phyloP scores from a whole-genome alignment of 2,888 invertebrate species.

The Lottia gigantea region DNA sequence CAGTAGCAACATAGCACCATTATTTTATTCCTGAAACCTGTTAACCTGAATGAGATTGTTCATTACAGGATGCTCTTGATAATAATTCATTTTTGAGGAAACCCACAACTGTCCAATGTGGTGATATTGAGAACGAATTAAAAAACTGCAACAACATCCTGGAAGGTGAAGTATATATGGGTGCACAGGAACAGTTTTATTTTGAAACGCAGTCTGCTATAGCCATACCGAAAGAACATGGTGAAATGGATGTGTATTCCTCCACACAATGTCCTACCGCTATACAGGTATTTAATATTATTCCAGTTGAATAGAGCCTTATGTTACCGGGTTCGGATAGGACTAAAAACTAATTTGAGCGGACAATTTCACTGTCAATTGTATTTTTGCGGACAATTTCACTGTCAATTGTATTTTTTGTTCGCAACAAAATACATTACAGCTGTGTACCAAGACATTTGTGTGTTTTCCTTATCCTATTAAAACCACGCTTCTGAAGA shows the following conservation, averaged over 20 bases:
- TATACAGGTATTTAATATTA: constrained; percentile 34
- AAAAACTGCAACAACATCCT: constrained; percentile 77
- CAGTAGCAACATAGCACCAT: no score
- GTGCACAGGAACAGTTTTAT: constrained; percentile 97
- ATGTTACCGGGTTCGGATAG: no score
- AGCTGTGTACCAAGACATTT: no score
- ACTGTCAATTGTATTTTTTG: no score
- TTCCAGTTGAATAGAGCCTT: no score
- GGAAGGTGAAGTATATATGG: constrained; percentile 82
- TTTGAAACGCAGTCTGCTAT: constrained; percentile 79
- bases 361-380: no score
- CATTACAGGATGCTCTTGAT: background rate
- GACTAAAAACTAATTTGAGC: no score
- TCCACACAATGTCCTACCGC: constrained; percentile 77
- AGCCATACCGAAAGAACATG: constrained; percentile 74
- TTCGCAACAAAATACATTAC: no score
- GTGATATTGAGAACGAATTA: constrained; percentile 78
- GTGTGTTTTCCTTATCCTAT: no score
- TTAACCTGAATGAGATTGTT: background rate
- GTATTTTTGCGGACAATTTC: no score
- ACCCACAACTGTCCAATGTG: constrained; percentile 24
- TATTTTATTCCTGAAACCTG: no score
- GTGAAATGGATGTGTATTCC: constrained; percentile 86
- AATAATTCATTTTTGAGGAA: background rate
- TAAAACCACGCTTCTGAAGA: no score